phyloP scores from a whole-genome alignment of 2,113 vertebrate genomes.

The Prochilodus magdalenae region DNA sequence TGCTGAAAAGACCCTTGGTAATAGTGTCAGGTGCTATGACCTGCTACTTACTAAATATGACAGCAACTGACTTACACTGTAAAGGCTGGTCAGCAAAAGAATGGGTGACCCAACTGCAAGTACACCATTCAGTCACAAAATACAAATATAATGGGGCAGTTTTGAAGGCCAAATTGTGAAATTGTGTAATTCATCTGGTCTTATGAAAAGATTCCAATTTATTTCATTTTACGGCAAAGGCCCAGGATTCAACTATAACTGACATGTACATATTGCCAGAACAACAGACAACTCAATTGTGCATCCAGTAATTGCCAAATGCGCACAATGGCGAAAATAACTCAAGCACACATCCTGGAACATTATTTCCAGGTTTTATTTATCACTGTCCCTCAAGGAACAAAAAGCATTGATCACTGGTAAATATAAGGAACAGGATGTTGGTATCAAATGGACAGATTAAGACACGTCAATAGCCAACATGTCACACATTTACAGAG shows the following conservation, averaged over 20 bases:
- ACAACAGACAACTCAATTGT: slow-evolving; percentile 39
- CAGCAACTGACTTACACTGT: neutral
- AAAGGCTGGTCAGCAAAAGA: slow-evolving; percentile 8
- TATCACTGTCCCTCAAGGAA: neutral
- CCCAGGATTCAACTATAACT: slow-evolving; percentile 17
- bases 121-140: slow-evolving; percentile 34
- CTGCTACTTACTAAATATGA: neutral
- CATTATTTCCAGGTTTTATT: neutral
- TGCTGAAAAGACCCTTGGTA: neutral
- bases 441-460: slow-evolving; percentile 12
- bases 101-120: slow-evolving; percentile 30
- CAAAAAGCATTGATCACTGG: slow-evolving; percentile 8
- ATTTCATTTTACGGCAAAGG: slow-evolving; percentile 34
- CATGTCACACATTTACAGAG: slow-evolving; percentile 36
- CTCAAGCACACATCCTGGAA: slow-evolving; percentile 4
- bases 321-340: slow-evolving; percentile 31
- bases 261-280: slow-evolving; percentile 31
- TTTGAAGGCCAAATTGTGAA: slow-evolving; percentile 40
- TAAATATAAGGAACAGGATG: neutral
- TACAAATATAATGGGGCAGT: slow-evolving; percentile 25
- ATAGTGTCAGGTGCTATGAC: slow-evolving; percentile 3
- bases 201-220: slow-evolving; percentile 38
- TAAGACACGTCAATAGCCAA: slow-evolving; percentile 9
- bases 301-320: slow-evolving; percentile 23
- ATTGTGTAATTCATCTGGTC: slow-evolving; percentile 37